These are phyloP conservation scores for Zygothrica quintamaculata DNA, from an alignment of 2,888 invertebrate genomes.

Conservation along the genomic window DNA sequence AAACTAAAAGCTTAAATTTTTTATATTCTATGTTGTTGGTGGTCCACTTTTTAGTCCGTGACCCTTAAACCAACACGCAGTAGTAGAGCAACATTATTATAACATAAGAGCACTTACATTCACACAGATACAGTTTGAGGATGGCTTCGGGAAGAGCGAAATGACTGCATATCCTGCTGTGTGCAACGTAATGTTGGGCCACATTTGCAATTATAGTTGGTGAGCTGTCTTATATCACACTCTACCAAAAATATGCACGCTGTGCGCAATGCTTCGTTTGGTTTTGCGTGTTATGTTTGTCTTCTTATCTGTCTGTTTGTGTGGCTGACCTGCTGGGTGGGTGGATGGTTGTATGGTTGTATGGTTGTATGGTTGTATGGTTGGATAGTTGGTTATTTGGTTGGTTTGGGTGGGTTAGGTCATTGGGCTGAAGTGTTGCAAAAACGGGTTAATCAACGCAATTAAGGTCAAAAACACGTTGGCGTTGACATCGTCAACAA, in stretches of 20 bases:
- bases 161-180: too few relatives aligned
- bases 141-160: too few relatives aligned
- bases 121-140: too few relatives aligned
- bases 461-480: slow-evolving; percentile 78
- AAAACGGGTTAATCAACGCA: slow-evolving; percentile 78
- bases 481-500: slow-evolving; percentile 50
- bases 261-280: slow-evolving; percentile 22
- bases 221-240: background rate
- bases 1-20: too few relatives aligned
- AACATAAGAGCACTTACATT: too few relatives aligned
- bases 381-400: background rate
- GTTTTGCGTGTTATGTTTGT: slow-evolving; percentile 8
- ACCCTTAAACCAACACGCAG: too few relatives aligned
- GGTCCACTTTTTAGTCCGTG: too few relatives aligned
- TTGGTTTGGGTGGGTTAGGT: slow-evolving; percentile 27
- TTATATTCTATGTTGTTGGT: too few relatives aligned
- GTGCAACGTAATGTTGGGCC: too few relatives aligned
- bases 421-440: slow-evolving; percentile 50
- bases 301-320: slow-evolving; percentile 35
- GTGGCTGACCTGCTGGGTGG: slow-evolving; percentile 13
- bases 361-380: slow-evolving; percentile 2
- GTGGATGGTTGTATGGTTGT: background rate
- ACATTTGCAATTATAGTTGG: slow-evolving; percentile 35
- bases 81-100: too few relatives aligned
- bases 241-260: slow-evolving; percentile 39